Evolutionary conservation across 1,140 invertebrate genomes (phyloP).

Genomic region (Goniozus legneri): DNA sequence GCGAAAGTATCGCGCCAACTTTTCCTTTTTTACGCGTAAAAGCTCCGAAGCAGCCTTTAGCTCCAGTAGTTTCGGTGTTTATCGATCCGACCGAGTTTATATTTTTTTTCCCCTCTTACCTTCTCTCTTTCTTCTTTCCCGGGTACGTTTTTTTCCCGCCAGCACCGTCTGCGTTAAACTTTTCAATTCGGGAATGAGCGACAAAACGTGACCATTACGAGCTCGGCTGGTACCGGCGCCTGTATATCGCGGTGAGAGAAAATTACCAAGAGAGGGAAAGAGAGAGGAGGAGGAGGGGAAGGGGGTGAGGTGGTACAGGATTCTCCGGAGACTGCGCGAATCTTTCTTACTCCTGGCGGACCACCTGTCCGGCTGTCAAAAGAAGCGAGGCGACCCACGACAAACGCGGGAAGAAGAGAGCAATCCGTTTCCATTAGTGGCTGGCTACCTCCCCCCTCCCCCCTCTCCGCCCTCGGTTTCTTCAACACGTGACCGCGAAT

Average conservation of each 20-base stretch:
- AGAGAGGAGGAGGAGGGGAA: neutral
- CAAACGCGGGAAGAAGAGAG: constrained; percentile 18
- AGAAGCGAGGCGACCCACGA: constrained; percentile 1
- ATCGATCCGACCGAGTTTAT: constrained; percentile 14
- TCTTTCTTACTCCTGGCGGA: constrained; percentile 1
- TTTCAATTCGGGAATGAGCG: constrained; percentile 16
- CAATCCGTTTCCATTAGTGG: constrained; percentile 29
- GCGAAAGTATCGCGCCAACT: neutral
- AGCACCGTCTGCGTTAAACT: constrained; percentile 9
- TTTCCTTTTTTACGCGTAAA: no score
- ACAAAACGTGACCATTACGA: constrained; percentile 7
- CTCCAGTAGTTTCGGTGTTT: constrained; percentile 17
- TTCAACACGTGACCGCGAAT: constrained; percentile 21
- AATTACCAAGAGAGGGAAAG: no score
- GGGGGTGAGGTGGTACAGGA: neutral
- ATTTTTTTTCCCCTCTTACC: no score
- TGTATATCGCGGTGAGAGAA: no score
- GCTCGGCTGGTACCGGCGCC: no score
- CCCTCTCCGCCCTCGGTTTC: neutral
- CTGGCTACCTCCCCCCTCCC: no score
- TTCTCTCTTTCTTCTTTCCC: no score
- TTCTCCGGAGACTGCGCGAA: constrained; percentile 11
- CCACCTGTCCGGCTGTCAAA: constrained; percentile 23
- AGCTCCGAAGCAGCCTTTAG: no score
- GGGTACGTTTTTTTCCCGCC: no score